Conservation (phyloP, 2,888 invertebrate genomes). For the Erynnis tages region DNA sequence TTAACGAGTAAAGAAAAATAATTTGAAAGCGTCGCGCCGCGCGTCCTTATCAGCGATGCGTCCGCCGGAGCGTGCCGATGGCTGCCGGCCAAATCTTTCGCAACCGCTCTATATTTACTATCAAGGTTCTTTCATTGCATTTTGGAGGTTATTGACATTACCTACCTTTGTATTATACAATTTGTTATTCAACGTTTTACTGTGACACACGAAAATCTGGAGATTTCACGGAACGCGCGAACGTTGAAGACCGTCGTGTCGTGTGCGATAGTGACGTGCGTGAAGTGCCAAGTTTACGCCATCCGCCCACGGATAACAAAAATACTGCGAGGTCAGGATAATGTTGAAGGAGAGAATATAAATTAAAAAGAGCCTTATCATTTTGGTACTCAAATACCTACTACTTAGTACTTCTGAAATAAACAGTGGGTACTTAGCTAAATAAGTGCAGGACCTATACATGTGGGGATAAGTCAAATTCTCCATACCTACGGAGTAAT, state of each 20-base stretch:
- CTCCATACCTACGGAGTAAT: too few relatives aligned
- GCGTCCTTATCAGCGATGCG: slow-evolving; percentile 53
- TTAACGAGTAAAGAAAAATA: slow-evolving; percentile 27
- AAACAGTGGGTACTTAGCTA: too few relatives aligned
- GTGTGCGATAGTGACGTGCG: slow-evolving; percentile 42
- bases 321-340: slow-evolving; percentile 62
- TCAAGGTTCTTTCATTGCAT: slow-evolving; percentile 74
- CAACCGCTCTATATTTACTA: slow-evolving; percentile 68
- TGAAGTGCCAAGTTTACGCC: slow-evolving; percentile 70
- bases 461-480: too few relatives aligned
- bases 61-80: slow-evolving; percentile 44
- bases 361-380: neutral
- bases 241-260: slow-evolving; percentile 41
- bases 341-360: slow-evolving; percentile 39
- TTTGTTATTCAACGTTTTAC: slow-evolving; percentile 55
- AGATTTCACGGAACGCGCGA: slow-evolving; percentile 44
- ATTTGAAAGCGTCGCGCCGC: slow-evolving; percentile 37
- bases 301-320: slow-evolving; percentile 49
- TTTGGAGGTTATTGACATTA: slow-evolving; percentile 80
- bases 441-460: too few relatives aligned
- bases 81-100: slow-evolving; percentile 73
- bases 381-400: too few relatives aligned
- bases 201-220: slow-evolving; percentile 48
- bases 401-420: too few relatives aligned
- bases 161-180: slow-evolving; percentile 57